These are phyloP conservation scores for Glomeris maerens DNA, from an alignment of 1,140 invertebrate genomes.

Conservation along the genomic window DNA sequence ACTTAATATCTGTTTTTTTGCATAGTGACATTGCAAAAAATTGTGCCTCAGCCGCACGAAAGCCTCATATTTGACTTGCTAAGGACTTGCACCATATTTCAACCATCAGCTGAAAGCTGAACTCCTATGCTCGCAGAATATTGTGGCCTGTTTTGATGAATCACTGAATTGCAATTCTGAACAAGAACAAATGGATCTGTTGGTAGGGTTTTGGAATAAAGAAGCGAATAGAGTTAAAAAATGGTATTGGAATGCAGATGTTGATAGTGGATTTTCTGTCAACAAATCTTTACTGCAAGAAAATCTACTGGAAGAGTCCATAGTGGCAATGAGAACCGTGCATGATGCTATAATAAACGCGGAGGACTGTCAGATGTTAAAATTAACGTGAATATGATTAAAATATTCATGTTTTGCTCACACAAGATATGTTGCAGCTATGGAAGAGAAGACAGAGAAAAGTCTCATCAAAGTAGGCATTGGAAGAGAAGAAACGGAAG, in stretches of 20 bases:
- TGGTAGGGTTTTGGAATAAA: constrained; percentile 16
- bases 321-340: constrained; percentile 15
- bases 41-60: neutral
- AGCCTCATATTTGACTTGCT: neutral
- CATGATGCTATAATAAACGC: neutral
- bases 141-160: constrained; percentile 18
- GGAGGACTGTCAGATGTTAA: constrained; percentile 4
- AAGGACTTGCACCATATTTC: neutral
- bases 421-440: no score
- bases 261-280: constrained; percentile 20
- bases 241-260: constrained; percentile 18
- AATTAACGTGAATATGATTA: constrained; percentile 5
- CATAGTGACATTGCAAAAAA: neutral
- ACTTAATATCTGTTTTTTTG: no score
- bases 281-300: constrained; percentile 19
- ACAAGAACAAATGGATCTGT: constrained; percentile 18
- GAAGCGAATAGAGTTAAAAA: constrained; percentile 10
- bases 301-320: constrained; percentile 17
- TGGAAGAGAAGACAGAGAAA: no score
- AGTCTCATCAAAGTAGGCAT: no score
- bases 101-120: neutral
- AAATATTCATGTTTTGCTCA: neutral
- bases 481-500: no score
- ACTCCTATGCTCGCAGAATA: neutral
- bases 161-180: constrained; percentile 15